phyloP scores from a whole-genome alignment of 2,888 invertebrate genomes.

The Lucinisca nassula region DNA sequence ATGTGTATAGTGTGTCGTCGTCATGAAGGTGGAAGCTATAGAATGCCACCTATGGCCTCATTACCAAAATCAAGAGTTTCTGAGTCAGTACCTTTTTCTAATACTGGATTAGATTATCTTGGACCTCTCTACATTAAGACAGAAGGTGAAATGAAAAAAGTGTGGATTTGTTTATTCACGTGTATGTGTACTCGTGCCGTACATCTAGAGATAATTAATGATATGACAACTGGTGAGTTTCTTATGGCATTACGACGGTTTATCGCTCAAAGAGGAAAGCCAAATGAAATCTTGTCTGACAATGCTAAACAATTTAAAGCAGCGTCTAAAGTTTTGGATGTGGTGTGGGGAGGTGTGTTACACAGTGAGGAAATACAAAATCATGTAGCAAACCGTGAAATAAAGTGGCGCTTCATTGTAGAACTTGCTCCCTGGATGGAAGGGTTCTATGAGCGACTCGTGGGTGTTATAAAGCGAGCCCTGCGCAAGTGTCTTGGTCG shows the following conservation, averaged over 20 bases:
- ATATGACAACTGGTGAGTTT: background rate
- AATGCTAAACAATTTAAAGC: conserved; percentile 5
- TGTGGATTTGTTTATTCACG: no score
- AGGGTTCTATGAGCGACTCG: no score
- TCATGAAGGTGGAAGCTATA: no score
- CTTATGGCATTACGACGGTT: background rate
- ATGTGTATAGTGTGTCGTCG: background rate
- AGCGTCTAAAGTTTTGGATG: background rate
- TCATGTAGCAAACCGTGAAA: background rate
- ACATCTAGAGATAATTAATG: conserved; percentile 15
- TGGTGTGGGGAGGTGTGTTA: background rate
- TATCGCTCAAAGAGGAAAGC: background rate
- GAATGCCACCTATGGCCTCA: conserved; percentile 8
- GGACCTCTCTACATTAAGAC: no score
- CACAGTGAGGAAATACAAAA: background rate
- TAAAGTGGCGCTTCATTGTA: background rate
- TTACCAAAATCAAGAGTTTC: conserved; percentile 10
- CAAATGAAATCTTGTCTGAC: background rate
- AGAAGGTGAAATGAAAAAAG: no score
- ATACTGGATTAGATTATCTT: no score
- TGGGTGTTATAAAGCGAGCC: background rate
- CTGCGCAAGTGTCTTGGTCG: background rate
- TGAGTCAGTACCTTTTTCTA: no score
- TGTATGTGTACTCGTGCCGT: background rate
- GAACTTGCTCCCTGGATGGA: no score